Percentiles rank a stretch among this genome's conserved stretches.
Conservation (phyloP, 1,140 invertebrate species). For the Dendroctonus valens region DNA sequence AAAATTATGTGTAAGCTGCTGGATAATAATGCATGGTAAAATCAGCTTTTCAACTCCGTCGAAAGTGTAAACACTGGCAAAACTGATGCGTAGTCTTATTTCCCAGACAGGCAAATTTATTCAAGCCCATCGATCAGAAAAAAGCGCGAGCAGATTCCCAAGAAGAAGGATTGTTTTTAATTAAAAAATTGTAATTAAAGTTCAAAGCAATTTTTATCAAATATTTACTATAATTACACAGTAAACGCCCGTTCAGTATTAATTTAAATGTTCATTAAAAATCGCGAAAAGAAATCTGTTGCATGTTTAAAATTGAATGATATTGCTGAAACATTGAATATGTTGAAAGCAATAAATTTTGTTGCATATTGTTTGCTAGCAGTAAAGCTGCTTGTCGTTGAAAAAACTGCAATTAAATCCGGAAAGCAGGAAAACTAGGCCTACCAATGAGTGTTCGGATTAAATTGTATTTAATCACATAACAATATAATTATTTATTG, state of each 20-base stretch:
- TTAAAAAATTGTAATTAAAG: constrained; percentile 33
- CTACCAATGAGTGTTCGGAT: too few species aligned
- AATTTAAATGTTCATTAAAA: constrained; percentile 28
- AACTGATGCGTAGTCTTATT: constrained; percentile 15
- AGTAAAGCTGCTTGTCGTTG: too few species aligned
- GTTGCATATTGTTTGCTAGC: too few species aligned
- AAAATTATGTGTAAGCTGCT: too few species aligned
- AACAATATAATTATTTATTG: too few species aligned
- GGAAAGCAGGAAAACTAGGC: too few species aligned
- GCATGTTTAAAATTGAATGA: background rate
- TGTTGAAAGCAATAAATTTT: too few species aligned
- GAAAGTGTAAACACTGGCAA: background rate
- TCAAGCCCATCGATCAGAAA: constrained; percentile 18
- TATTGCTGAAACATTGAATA: too few species aligned
- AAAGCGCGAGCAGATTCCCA: constrained; percentile 4
- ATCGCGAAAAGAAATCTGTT: constrained; percentile 21
- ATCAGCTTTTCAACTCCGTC: constrained; percentile 1
- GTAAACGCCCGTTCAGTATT: constrained; percentile 24
- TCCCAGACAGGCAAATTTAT: constrained; percentile 22
- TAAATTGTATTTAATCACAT: too few species aligned
- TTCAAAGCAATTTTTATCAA: constrained; percentile 34
- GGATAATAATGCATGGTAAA: too few species aligned
- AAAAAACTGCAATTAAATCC: too few species aligned
- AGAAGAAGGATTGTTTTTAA: constrained; percentile 32
- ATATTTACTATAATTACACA: constrained; percentile 32